Percentiles rank a stretch among this genome's conserved stretches.
These are phyloP conservation scores for Chaetophractus vellerosus DNA, from an alignment of 2,797 vertebrate genomes.

Conservation along the genomic window DNA sequence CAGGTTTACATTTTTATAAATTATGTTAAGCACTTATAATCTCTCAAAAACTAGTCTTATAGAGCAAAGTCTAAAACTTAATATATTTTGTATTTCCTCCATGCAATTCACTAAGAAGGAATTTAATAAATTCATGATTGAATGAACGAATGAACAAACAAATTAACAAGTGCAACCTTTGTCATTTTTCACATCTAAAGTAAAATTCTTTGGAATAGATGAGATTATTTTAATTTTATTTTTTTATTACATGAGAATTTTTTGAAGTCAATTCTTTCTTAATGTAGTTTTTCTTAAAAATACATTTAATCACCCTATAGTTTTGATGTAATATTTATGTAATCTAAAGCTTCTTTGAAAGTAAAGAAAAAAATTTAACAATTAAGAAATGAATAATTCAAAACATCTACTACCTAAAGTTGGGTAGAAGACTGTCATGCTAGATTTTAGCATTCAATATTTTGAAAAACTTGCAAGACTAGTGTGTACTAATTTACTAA, in stretches of 20 bases:
- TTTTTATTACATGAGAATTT: slow-evolving; percentile 35
- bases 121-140: slow-evolving; percentile 66
- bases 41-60: slow-evolving; percentile 38
- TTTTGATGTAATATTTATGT: too few relatives aligned
- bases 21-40: slow-evolving; percentile 51
- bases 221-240: slow-evolving; percentile 33
- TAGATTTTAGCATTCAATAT: not conserved
- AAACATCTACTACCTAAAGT: slow-evolving; percentile 52
- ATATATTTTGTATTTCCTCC: not conserved
- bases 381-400: slow-evolving; percentile 58
- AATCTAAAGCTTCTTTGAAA: too few relatives aligned
- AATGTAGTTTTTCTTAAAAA: slow-evolving; percentile 41
- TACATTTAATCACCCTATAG: not conserved
- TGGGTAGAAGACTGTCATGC: slow-evolving; percentile 39
- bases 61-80: not conserved
- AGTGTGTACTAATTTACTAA: not conserved
- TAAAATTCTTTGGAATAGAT: slow-evolving; percentile 46
- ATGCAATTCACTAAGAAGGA: not conserved
- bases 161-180: slow-evolving; percentile 50
- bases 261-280: slow-evolving; percentile 24
- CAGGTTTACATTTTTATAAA: not conserved
- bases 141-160: slow-evolving; percentile 53
- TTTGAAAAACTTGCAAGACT: slow-evolving; percentile 12
- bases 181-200: not conserved
- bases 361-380: not conserved